Evolutionary conservation across 2,113 vertebrate species (phyloP).

Genomic region (Deroptyus accipitrinus): DNA sequence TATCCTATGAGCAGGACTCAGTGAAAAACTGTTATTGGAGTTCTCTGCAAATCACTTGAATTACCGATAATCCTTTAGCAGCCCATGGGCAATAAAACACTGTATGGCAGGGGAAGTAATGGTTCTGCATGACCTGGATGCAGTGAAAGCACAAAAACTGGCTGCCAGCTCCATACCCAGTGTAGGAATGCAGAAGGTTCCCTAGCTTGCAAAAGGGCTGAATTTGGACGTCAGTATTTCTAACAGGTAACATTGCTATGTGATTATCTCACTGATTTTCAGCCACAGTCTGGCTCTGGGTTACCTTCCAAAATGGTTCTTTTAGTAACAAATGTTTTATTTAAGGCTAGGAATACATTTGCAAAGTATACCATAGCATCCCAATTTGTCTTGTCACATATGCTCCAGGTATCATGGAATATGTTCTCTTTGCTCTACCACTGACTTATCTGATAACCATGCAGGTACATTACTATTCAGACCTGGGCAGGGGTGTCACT

Average conservation of each 20-base stretch:
- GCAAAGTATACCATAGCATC: background rate
- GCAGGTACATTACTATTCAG: background rate
- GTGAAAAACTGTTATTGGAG: background rate
- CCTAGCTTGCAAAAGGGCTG: background rate
- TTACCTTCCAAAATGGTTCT: background rate
- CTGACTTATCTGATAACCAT: background rate
- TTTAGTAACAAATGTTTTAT: background rate
- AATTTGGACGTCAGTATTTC: background rate
- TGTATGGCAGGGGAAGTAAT: background rate
- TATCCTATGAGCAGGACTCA: background rate
- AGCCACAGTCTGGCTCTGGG: background rate
- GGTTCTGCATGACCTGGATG: background rate
- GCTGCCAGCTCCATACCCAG: background rate
- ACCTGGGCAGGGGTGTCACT: background rate
- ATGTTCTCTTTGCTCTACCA: background rate
- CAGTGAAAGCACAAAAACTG: background rate
- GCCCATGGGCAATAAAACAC: background rate
- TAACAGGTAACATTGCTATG: background rate
- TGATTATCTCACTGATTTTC: background rate
- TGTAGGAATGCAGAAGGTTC: background rate
- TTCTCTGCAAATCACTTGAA: constrained; percentile 31
- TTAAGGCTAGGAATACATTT: background rate
- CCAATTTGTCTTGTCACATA: background rate
- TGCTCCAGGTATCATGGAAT: background rate
- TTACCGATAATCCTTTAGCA: constrained; percentile 20